Percentiles rank a stretch among this genome's conserved stretches.
These are phyloP conservation scores for Scaptomyza tumidula DNA, from an alignment of 2,888 invertebrate genomes.

Conservation along the genomic window DNA sequence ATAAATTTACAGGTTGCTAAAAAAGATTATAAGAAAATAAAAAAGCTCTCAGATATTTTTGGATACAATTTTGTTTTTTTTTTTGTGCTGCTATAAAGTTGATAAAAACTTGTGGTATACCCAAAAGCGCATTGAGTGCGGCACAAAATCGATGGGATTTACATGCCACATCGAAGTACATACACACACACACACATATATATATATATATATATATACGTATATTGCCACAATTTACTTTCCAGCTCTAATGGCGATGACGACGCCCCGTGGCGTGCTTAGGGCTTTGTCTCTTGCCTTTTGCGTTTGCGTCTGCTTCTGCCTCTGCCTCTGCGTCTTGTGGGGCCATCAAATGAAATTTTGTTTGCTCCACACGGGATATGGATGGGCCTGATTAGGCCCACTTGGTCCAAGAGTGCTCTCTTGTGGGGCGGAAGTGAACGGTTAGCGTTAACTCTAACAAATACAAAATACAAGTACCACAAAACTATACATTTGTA, in stretches of 20 bases:
- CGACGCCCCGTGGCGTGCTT: slow-evolving; percentile 51
- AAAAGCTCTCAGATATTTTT: too few relatives aligned
- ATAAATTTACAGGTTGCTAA: too few relatives aligned
- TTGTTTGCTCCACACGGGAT: slow-evolving; percentile 6
- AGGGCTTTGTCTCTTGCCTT: slow-evolving; percentile 6
- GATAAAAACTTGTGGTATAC: slow-evolving; percentile 5
- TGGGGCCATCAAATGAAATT: slow-evolving; percentile 38
- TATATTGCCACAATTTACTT: slow-evolving; percentile 67
- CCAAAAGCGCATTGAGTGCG: slow-evolving; percentile 6
- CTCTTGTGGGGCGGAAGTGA: slow-evolving; percentile 63
- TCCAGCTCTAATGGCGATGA: slow-evolving; percentile 57
- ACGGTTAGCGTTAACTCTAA: slow-evolving; percentile 54
- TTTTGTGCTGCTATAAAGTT: neutral
- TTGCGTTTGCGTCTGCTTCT: slow-evolving; percentile 1
- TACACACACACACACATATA: neutral
- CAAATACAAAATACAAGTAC: slow-evolving; percentile 7
- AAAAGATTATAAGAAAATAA: too few relatives aligned
- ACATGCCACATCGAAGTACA: slow-evolving; percentile 43
- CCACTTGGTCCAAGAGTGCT: slow-evolving; percentile 34
- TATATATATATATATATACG: neutral
- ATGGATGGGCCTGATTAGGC: slow-evolving; percentile 58
- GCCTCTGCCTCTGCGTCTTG: slow-evolving; percentile 45
- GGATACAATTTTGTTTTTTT: too few relatives aligned
- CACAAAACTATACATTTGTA: slow-evolving; percentile 1
- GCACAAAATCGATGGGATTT: slow-evolving; percentile 46